Evolutionary conservation across 2,113 vertebrate species (phyloP).

Genomic region (Indicator maculatus): DNA sequence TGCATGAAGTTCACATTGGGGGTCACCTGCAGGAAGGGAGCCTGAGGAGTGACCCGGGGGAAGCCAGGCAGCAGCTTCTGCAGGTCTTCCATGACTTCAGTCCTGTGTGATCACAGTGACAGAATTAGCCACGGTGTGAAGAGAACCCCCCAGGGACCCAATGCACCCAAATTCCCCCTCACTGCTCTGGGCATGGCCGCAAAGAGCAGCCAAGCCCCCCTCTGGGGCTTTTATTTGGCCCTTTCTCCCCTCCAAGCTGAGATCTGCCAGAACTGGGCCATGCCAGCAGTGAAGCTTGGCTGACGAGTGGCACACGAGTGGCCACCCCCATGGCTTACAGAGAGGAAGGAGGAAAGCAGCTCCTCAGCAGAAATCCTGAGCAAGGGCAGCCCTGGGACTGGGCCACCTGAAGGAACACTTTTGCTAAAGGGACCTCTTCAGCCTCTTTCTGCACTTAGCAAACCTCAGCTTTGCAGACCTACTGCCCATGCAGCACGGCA

Average conservation of each 20-base stretch:
- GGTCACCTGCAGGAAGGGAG: conserved; percentile 86
- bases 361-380: background rate
- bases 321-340: background rate
- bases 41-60: conserved; percentile 86
- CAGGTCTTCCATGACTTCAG: conserved; percentile 92
- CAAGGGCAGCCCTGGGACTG: background rate
- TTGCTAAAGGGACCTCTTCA: background rate
- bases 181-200: background rate
- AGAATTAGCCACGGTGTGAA: background rate
- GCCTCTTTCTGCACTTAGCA: background rate
- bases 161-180: rapidly evolving
- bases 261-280: background rate
- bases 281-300: background rate
- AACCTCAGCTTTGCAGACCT: background rate
- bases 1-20: conserved; percentile 88
- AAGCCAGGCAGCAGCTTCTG: conserved; percentile 93
- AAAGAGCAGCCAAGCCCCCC: background rate
- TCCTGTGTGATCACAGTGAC: conserved; percentile 71
- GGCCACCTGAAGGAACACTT: background rate
- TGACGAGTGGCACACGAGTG: background rate
- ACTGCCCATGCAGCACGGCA: background rate
- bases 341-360: background rate
- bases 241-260: background rate
- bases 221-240: background rate
- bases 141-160: background rate